Base-by-base conservation (phyloP, 2,797 vertebrate genomes). In the Sebastes kiyomatsui region DNA sequence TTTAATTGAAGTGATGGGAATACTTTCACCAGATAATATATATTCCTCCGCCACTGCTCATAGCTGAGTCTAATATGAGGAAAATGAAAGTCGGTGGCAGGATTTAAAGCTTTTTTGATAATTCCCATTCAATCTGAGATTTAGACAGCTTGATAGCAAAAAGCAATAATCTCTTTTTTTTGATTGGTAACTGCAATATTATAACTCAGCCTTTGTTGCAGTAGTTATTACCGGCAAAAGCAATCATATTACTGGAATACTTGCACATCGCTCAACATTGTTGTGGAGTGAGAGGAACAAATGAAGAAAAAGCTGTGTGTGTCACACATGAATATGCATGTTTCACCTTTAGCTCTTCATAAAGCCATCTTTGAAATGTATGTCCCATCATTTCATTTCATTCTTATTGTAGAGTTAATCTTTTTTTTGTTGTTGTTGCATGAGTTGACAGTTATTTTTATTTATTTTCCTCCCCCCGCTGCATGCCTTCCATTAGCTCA, bases 401-500 rank as follows among this genome's bases (percentile, higher is more conserved):
- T 46, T 46, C 16, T 46, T 32, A n/a, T 80, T 60, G 14, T 46
- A 0, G 23, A 5, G 1, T 27, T 75, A n/a, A 72, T 83, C 3
- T 25, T 56, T 69, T 6, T 58, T 80, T 10, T 6, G 64, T 75
- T 90, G 80, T 81, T 5, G 75, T 75, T 90, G 82, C 84, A 86
- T 82, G 65, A 77, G 8, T 35, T 82, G 61, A 80, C 80, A 7
- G 3, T 62, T 67, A 30, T 90, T 91, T 88, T 82, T 67, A 73
- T 85, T 86, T 59, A 80, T 90, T 87, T 88, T 73, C 78, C 67
- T 73, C 33, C 67, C 65, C 77, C 33, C 73, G 20, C 74, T 86
- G 93, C 92, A 93, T 94, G 91, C 87, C 79, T 49, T 18, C 90
- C 84, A 54, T 89, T 87, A 93, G 90, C 90, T 90, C 52, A 83